Conservation (phyloP, 2,888 invertebrate species). For the Orthosia cruda region DNA sequence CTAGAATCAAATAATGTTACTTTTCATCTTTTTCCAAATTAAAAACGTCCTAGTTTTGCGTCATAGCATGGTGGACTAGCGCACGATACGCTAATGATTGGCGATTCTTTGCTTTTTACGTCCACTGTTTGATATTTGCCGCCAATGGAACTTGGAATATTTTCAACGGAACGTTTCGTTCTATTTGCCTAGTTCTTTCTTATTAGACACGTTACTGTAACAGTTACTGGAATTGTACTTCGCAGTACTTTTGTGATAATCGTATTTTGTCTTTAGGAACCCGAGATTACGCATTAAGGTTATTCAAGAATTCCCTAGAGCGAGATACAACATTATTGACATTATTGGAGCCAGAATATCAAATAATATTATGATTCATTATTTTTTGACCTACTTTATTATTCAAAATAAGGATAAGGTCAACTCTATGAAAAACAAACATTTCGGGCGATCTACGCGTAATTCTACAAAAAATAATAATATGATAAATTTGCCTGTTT, state of each 20-base stretch:
- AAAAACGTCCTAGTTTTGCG: slow-evolving; percentile 30
- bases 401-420: slow-evolving; percentile 12
- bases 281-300: too few relatives aligned
- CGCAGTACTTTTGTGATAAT: background rate
- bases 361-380: background rate
- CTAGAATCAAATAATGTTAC: background rate
- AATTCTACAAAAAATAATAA: background rate
- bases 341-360: background rate
- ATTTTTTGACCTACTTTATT: background rate
- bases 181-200: slow-evolving; percentile 15
- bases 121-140: slow-evolving; percentile 46
- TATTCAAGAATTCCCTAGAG: background rate
- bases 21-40: background rate
- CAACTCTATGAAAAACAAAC: slow-evolving; percentile 9
- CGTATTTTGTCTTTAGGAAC: background rate
- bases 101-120: slow-evolving; percentile 41
- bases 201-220: slow-evolving; percentile 14
- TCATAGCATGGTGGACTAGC: slow-evolving; percentile 34
- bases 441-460: background rate
- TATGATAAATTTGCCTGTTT: background rate
- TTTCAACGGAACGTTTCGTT: slow-evolving; percentile 23
- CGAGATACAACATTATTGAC: background rate
- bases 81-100: slow-evolving; percentile 52
- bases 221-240: slow-evolving; percentile 1
- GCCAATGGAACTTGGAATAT: slow-evolving; percentile 36